Base-by-base conservation (phyloP, 2,113 vertebrate genomes). In the Tyto alba region DNA sequence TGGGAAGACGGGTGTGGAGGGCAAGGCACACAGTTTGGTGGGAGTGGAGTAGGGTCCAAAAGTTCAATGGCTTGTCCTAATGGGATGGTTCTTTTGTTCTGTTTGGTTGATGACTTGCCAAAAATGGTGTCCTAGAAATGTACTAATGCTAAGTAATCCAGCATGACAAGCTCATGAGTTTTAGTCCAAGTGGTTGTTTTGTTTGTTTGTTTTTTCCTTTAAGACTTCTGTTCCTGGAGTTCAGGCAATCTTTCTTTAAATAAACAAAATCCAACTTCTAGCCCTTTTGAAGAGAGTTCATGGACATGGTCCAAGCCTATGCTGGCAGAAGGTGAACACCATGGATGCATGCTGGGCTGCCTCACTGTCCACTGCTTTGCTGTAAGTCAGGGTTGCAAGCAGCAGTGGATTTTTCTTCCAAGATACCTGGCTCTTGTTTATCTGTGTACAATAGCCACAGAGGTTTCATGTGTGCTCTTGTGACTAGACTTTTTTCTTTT, bases 341-440 rank as follows among this genome's bases (percentile, higher is more conserved):
- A 1, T 2, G 2, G 34, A 16, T 55, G 36, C 6, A 1, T 7
- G 10, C 43, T 45, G 45, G 32, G n/a, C 56, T 60, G 14, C 43
- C 22, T 73, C 19, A 8, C 34, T 30, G 26, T 43, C 27, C 12
- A 1, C 36, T 34, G 45, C 25, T 84, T 47, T 30, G 10, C 18
- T 64, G 26, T 63, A 34, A 73, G 45, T 82, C 53, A 18, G 27
- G 47, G 25, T 71, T 72, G 41, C 34, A 76, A 72, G 63, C 57
- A 71, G 26, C 52, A 55, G 8, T 41, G 27, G 22, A 29, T 75
- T 66, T 48, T 60, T 43, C 14, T 59, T 50, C 43, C 4, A 18
- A 43, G 52, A 8, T 13, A 45, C 2, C 21, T 80, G 45, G 23
- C 41, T 81, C 29, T 45, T 57, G 25, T 27, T n/a, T 63, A 1